These are phyloP conservation scores for Pandemis cinnamomeana DNA, from an alignment of 2,888 invertebrate genomes.

Conservation along the genomic window DNA sequence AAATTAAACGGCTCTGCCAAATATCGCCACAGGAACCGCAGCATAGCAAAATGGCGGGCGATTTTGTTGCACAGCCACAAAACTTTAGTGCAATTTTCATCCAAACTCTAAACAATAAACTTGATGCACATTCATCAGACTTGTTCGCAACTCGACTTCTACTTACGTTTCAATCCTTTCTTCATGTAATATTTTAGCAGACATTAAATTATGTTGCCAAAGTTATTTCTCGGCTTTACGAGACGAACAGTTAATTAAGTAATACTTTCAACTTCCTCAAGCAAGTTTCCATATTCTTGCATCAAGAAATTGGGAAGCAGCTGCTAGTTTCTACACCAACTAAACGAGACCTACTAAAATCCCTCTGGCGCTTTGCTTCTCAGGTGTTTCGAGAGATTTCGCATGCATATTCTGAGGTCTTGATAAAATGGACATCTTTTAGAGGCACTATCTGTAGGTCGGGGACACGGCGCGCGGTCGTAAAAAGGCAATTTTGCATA, in stretches of 20 bases:
- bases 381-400: slow-evolving; percentile 18
- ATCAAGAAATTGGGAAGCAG: slow-evolving; percentile 42
- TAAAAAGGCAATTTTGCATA: slow-evolving; percentile 64
- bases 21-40: slow-evolving; percentile 3
- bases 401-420: slow-evolving; percentile 30
- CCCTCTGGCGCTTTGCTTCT: slow-evolving; percentile 6
- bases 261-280: slow-evolving; percentile 38
- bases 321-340: slow-evolving; percentile 30
- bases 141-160: slow-evolving; percentile 10
- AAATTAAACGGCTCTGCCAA: slow-evolving; percentile 16
- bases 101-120: slow-evolving; percentile 8
- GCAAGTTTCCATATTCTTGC: slow-evolving; percentile 40
- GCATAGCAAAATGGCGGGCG: slow-evolving; percentile 11
- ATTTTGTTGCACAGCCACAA: slow-evolving; percentile 5
- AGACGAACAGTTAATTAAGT: slow-evolving; percentile 44
- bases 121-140: slow-evolving; percentile 9
- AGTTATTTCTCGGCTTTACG: slow-evolving; percentile 34
- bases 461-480: slow-evolving; percentile 50
- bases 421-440: slow-evolving; percentile 25
- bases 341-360: slow-evolving; percentile 26
- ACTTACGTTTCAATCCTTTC: slow-evolving; percentile 3
- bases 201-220: slow-evolving; percentile 27
- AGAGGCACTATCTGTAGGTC: slow-evolving; percentile 32
- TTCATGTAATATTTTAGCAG: slow-evolving; percentile 14
- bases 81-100: slow-evolving; percentile 15